Base-by-base conservation (phyloP, 2,113 vertebrate genomes). In the Engystomops pustulosus region DNA sequence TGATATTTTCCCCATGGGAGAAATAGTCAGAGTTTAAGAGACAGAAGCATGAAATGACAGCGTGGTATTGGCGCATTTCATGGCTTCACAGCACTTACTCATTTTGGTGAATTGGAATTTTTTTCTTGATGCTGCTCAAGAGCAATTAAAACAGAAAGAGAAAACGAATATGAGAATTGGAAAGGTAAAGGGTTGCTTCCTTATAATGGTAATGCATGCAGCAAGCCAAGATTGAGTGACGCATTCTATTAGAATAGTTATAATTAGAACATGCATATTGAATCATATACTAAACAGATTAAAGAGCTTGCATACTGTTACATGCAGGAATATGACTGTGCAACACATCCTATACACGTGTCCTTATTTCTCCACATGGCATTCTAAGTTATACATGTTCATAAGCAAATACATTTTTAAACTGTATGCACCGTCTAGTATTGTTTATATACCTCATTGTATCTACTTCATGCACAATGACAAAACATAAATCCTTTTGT, bases 71-170 rank as follows among this genome's bases (percentile, higher is more conserved):
- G 92, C 92, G 91, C 93, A 95, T 96, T 95, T 94, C 92, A 91
- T 93, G 89, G 88, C 92, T 95, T 93, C 90, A 89, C 47, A 89
- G 94, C 91, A 99, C 98, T 99, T 98, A 99, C 97, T 98, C 97
- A 96, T 96, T 97, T 93, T 96, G 93, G 79, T 94, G 93, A 91
- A 95, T 93, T 92, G 96, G 92, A 89, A 99, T 95, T 97, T 98
- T 98, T 97, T 96, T 96, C 97, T 99, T 99, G 98, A 99, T 96
- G 96, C 98, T 99, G 97, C 95, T 96, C 96, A 94, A 95, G 75
- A 95, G 91, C 94, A 95, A 94, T 96, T 96, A 95, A 93, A 93
- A 96, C 90, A 96, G 91, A 94, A 94, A 93, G 94, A 95, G 90
- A 93, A 90, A 93, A 91, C 91, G 91, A 93, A 93, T 58, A 89